These are phyloP conservation scores for Gonocerus acuteangulatus DNA, from an alignment of 2,888 invertebrate species.

Conservation along the genomic window DNA sequence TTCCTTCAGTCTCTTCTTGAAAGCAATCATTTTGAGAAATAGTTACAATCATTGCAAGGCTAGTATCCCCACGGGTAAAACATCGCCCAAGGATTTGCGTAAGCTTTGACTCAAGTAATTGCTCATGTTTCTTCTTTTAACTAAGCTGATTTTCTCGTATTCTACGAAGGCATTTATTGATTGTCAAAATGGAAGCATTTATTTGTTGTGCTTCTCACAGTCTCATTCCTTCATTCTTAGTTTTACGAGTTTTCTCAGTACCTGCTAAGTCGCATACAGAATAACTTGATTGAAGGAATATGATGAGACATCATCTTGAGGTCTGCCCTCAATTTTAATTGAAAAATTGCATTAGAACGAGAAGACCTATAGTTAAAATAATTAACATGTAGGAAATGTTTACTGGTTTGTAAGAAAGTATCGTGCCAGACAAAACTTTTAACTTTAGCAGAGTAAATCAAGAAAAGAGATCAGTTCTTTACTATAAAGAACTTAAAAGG, in stretches of 20 bases:
- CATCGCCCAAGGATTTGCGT: slow-evolving; percentile 76
- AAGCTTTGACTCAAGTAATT: slow-evolving; percentile 77
- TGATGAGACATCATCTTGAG: not conserved
- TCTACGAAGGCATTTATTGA: slow-evolving; percentile 64
- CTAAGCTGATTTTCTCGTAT: slow-evolving; percentile 41
- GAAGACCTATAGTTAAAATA: slow-evolving; percentile 79
- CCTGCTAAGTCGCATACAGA: slow-evolving; percentile 91
- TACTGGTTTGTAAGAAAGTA: too few species aligned
- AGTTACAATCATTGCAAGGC: slow-evolving; percentile 75
- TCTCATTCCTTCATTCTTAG: slow-evolving; percentile 61
- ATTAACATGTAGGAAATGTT: too few species aligned
- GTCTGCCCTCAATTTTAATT: slow-evolving; percentile 57
- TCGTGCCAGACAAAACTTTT: too few species aligned
- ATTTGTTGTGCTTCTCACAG: slow-evolving; percentile 80
- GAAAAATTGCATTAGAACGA: slow-evolving; percentile 80
- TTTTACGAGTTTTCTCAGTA: slow-evolving; percentile 69
- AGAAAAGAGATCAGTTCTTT: too few species aligned
- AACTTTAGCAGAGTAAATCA: too few species aligned
- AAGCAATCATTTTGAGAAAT: slow-evolving; percentile 66
- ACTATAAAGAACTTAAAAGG: too few species aligned
- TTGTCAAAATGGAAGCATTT: slow-evolving; percentile 76
- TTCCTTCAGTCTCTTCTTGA: slow-evolving; percentile 62
- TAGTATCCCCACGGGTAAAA: slow-evolving; percentile 57
- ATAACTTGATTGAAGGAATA: slow-evolving; percentile 46
- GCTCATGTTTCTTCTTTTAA: slow-evolving; percentile 45